A percentile compares a stretch with the other conserved stretches of the same genome.
phyloP scores from a whole-genome alignment of 2,797 vertebrate species.

The Gymnocypris eckloni region DNA sequence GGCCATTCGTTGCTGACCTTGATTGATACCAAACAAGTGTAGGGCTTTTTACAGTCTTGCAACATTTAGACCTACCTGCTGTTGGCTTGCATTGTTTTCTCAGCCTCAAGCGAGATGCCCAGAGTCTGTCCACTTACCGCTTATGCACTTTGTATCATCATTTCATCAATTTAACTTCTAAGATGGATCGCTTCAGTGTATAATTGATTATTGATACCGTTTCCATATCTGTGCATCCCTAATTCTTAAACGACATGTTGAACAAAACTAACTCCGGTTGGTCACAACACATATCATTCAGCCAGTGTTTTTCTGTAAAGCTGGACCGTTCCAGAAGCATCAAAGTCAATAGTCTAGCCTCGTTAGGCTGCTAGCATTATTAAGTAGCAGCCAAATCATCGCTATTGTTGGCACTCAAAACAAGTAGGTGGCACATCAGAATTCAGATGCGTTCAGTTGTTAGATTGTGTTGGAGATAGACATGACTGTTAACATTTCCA shows the following conservation, averaged over 20 bases:
- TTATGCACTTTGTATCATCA: neutral
- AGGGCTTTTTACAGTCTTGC: neutral
- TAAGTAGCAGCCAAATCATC: neutral
- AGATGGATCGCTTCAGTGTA: neutral
- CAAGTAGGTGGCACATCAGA: neutral
- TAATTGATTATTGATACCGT: neutral
- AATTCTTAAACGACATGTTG: neutral
- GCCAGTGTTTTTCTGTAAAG: neutral
- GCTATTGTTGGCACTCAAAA: neutral
- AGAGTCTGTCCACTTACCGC: neutral
- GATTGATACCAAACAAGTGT: slow-evolving; percentile 5
- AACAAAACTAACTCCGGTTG: neutral
- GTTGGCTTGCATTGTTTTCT: neutral
- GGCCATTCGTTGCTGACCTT: neutral
- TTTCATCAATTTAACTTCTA: neutral
- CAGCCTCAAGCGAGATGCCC: neutral
- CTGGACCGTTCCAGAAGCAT: neutral
- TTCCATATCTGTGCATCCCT: too few relatives aligned
- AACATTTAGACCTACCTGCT: neutral
- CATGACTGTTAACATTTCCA: slow-evolving; percentile 18
- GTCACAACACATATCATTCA: neutral
- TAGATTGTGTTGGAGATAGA: slow-evolving; percentile 30
- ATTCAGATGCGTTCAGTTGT: neutral
- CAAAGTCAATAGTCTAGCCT: neutral
- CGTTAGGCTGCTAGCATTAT: neutral